Evolutionary conservation across 2,888 invertebrate species (phyloP).

Genomic region (Tenthredo distinguenda): DNA sequence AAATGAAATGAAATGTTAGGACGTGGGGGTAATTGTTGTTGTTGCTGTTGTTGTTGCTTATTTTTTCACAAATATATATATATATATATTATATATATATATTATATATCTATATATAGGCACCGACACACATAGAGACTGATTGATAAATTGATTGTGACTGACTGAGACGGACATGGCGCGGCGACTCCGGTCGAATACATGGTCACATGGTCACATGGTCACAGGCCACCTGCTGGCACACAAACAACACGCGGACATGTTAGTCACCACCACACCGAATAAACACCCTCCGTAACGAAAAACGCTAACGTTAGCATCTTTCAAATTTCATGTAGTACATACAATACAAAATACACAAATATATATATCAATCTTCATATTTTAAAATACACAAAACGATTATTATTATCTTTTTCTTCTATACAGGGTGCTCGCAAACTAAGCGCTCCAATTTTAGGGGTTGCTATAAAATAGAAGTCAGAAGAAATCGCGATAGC

Average conservation of each 20-base stretch:
- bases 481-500: too few species aligned
- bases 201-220: constrained; percentile 76
- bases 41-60: background rate
- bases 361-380: background rate
- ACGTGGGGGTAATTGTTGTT: constrained; percentile 54
- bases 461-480: too few species aligned
- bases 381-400: background rate
- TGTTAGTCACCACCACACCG: constrained; percentile 78
- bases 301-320: constrained; percentile 1
- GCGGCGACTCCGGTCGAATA: constrained; percentile 77
- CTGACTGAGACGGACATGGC: constrained; percentile 77
- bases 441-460: too few species aligned
- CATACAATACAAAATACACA: background rate
- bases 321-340: constrained; percentile 11
- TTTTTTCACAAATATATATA: background rate
- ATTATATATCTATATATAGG: constrained; percentile 59
- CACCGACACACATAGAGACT: constrained; percentile 73
- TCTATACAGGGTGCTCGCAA: background rate
- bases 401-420: background rate
- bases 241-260: constrained; percentile 78
- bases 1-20: background rate
- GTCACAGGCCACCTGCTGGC: constrained; percentile 79
- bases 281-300: constrained; percentile 57
- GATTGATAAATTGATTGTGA: constrained; percentile 68
- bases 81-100: constrained; percentile 1